A percentile compares a stretch with the other conserved stretches of the same genome.
Evolutionary conservation across 2,888 invertebrate genomes (phyloP).

Genomic region (Caenorhabditis sp.): DNA sequence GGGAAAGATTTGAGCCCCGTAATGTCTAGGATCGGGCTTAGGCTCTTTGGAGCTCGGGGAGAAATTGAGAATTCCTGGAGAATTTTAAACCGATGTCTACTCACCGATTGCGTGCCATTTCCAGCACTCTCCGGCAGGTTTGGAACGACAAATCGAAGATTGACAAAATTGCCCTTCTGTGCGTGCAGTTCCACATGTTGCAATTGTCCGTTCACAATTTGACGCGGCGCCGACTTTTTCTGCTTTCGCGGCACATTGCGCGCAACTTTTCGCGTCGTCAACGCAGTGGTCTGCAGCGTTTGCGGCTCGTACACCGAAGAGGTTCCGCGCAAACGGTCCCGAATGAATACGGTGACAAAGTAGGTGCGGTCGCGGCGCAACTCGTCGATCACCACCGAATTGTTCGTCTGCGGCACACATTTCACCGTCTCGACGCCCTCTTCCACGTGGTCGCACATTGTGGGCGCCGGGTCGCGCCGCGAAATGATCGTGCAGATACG

Average conservation of each 20-base stretch:
- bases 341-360: slow-evolving; percentile 67
- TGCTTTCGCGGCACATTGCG: slow-evolving; percentile 38
- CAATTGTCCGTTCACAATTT: slow-evolving; percentile 33
- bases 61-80: not conserved
- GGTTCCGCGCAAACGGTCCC: slow-evolving; percentile 63
- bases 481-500: slow-evolving; percentile 69
- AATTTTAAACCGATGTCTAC: not conserved
- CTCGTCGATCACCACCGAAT: slow-evolving; percentile 58
- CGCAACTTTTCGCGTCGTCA: slow-evolving; percentile 20
- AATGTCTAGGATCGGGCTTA: not conserved
- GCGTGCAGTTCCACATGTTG: slow-evolving; percentile 52
- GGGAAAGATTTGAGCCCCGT: not conserved
- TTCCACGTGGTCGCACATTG: slow-evolving; percentile 68
- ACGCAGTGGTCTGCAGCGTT: slow-evolving; percentile 42
- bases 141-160: slow-evolving; percentile 57
- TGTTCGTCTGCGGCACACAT: slow-evolving; percentile 67
- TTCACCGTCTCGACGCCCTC: slow-evolving; percentile 70
- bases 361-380: slow-evolving; percentile 53
- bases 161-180: slow-evolving; percentile 52
- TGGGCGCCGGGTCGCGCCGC: slow-evolving; percentile 53
- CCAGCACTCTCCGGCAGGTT: not conserved
- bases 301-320: slow-evolving; percentile 62
- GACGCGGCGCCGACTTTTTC: slow-evolving; percentile 10
- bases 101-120: slow-evolving; percentile 43
- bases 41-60: not conserved